Conservation (phyloP, 2,797 vertebrate genomes). For the Sebastes goodei region DNA sequence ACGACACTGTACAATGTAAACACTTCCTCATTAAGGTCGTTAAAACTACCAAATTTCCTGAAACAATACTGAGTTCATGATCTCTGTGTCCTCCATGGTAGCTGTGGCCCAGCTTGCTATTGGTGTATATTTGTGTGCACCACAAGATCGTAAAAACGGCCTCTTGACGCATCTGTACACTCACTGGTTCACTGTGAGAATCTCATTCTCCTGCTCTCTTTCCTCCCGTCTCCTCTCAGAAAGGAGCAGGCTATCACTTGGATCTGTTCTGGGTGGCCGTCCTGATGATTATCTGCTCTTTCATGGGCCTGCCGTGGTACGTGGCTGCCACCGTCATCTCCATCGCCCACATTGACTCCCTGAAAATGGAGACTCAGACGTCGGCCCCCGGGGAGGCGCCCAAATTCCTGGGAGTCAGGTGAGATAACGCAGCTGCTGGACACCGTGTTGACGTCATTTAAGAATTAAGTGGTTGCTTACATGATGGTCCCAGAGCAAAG, state of each 20-base stretch:
- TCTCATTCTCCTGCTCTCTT: not conserved
- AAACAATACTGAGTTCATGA: not conserved
- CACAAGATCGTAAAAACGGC: accelerated
- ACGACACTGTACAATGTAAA: not conserved
- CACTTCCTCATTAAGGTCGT: not conserved
- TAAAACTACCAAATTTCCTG: not conserved
- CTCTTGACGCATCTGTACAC: not conserved
- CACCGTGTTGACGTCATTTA: not conserved
- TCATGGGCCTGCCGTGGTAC: slow-evolving; percentile 98
- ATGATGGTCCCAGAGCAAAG: not conserved
- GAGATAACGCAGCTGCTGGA: slow-evolving; percentile 7
- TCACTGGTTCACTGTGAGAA: not conserved
- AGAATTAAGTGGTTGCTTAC: not conserved
- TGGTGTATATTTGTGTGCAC: no score
- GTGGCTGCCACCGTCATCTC: slow-evolving; percentile 98
- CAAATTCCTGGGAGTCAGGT: slow-evolving; percentile 98
- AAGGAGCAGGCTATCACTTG: slow-evolving; percentile 97
- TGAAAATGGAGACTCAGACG: slow-evolving; percentile 99
- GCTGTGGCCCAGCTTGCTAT: no score
- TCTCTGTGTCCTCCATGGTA: not conserved
- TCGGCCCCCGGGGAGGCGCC: slow-evolving; percentile 96
- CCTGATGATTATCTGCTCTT: slow-evolving; percentile 93
- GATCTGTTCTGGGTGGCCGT: slow-evolving; percentile 97
- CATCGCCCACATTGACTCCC: slow-evolving; percentile 97
- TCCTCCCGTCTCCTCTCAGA: slow-evolving; percentile 79